Base-by-base conservation (phyloP, 2,797 vertebrate genomes). In the Hippoglossus hippoglossus region DNA sequence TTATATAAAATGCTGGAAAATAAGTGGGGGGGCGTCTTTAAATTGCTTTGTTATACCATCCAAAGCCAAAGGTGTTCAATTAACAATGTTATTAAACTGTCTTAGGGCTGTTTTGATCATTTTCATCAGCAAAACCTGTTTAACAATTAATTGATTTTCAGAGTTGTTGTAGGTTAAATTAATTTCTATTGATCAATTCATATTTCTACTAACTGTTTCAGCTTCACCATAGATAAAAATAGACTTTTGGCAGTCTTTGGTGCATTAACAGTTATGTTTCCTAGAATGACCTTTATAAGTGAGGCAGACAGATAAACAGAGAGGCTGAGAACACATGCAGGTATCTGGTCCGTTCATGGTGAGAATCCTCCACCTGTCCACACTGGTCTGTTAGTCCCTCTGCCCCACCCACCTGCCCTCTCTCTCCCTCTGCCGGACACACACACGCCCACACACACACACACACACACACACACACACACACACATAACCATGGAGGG, bases 351-450 rank as follows among this genome's bases (percentile, higher is more conserved):
- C 39, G 47, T 79, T 52, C 70, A 55, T 49, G 79, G 81, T 91
- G 90, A 91, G 93, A 94, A 92, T 87, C 76, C 67, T 87, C 89
- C 94, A 94, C 93, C 93, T 94, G 94, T 87, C 87, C 77, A 80
- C 81, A 80, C 75, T 68, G 76, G 78, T 74, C 74, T 80, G 68
- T 79, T 81, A 51, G 80, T 75, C 65, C 73, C 60, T 62, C 63
- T 73, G 60, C 71, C 71, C 52, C 73, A 75, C 81, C 71, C 74
- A 73, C 80, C 79, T 81, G 78, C 59, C 68, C 83, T 75, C 75
- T 65, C 44, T 41, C 56, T 59, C 63, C 61, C 75, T 77, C 49
- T 69, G 49, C 47, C 41, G 22, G 53, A 65, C 50, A 54, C 44
- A 62, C 58, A 74, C 52, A 47, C 13, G 4, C 36, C 54, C n/a